Conservation (phyloP, 1,140 invertebrate species). For the Drosophila murphyi region DNA sequence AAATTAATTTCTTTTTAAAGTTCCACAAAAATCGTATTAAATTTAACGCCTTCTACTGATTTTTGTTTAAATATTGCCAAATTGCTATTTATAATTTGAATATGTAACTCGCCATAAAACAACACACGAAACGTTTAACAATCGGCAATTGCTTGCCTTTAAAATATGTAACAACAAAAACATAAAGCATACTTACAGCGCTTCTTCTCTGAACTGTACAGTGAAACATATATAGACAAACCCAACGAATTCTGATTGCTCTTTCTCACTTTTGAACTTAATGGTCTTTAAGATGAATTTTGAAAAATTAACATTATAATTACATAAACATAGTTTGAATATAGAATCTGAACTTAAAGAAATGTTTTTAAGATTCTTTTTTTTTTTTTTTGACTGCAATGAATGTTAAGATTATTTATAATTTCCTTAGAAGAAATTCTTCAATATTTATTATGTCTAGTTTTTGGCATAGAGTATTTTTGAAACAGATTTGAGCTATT, state of each 20-base stretch:
- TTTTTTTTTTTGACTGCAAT: neutral
- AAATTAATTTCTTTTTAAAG: conserved; percentile 17
- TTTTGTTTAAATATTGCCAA: conserved; percentile 38
- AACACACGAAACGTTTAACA: conserved; percentile 49
- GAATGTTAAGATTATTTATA: no score
- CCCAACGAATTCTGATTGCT: conserved; percentile 37
- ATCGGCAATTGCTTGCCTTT: conserved; percentile 36
- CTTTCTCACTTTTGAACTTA: conserved; percentile 1
- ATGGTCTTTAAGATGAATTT: neutral
- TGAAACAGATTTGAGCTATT: neutral
- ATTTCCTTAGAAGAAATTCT: neutral
- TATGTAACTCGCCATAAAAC: conserved; percentile 7
- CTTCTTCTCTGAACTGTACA: conserved; percentile 25
- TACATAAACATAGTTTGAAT: neutral
- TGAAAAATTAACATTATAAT: no score
- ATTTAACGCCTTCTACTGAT: neutral
- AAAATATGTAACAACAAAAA: conserved; percentile 55
- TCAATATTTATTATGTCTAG: neutral
- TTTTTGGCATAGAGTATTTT: conserved; percentile 27
- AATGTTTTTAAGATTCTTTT: neutral
- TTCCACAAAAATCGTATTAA: conserved; percentile 15
- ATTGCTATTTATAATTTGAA: conserved; percentile 41
- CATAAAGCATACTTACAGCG: conserved; percentile 32
- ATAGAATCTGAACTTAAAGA: no score
- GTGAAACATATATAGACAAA: neutral